Evolutionary conservation across 1,140 invertebrate species (phyloP).

Genomic region (Oncopodura yosiiana): DNA sequence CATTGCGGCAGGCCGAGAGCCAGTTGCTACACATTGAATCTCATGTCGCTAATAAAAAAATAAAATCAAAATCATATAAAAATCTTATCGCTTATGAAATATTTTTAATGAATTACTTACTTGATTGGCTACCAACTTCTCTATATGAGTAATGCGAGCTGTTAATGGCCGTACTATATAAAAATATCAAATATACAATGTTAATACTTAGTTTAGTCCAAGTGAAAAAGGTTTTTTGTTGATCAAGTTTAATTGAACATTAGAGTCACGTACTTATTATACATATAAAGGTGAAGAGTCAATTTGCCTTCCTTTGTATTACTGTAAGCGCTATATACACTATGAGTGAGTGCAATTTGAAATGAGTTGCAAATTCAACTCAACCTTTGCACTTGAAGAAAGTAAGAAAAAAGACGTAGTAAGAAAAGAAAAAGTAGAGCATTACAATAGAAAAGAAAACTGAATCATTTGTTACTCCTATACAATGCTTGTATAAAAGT

Average conservation of each 20-base stretch:
- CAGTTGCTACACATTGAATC: conserved; percentile 34
- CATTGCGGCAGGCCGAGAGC: conserved; percentile 33
- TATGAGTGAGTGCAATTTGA: too few relatives aligned
- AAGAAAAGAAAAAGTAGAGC: not conserved
- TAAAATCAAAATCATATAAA: not conserved
- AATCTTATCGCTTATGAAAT: not conserved
- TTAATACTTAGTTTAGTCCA: not conserved
- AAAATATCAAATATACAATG: conserved; percentile 5
- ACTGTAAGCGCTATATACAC: too few relatives aligned
- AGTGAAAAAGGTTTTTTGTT: not conserved
- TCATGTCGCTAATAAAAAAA: conserved; percentile 32
- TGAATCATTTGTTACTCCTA: too few relatives aligned
- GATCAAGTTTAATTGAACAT: conserved; percentile 15
- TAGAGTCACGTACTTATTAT: conserved; percentile 9
- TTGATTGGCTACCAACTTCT: conserved; percentile 34
- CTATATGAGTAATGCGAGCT: conserved; percentile 27
- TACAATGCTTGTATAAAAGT: too few relatives aligned
- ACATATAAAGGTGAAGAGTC: conserved; percentile 6
- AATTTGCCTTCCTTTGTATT: too few relatives aligned
- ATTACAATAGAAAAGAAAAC: too few relatives aligned
- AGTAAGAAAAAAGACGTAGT: not conserved
- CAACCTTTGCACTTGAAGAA: not conserved
- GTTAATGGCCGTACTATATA: conserved; percentile 32
- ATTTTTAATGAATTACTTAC: too few relatives aligned
- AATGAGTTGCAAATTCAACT: too few relatives aligned